These are phyloP conservation scores for Zoroaster sp. DNA, from an alignment of 53 echinoderm and acorn worm species.

Conservation along the genomic window DNA sequence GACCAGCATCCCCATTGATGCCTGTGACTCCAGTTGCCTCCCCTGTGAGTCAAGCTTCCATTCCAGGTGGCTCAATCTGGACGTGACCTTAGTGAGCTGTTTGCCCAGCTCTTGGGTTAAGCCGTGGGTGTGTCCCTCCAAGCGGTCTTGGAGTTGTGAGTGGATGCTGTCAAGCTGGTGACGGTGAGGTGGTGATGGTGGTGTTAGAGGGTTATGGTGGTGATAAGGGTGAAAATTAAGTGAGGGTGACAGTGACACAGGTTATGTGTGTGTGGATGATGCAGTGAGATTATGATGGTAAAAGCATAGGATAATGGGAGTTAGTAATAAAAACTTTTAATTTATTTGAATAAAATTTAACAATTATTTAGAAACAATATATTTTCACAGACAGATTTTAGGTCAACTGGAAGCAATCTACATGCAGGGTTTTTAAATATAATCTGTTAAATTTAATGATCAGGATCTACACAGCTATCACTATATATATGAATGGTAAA, in stretches of 20 bases:
- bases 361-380: too few species aligned
- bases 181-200: slow-evolving; percentile 12
- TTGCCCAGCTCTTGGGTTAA: slow-evolving; percentile 56
- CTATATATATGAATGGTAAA: too few species aligned
- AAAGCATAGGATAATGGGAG: too few species aligned
- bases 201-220: slow-evolving; percentile 10
- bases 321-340: too few species aligned
- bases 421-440: too few species aligned
- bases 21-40: slow-evolving; percentile 32
- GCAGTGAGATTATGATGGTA: not conserved
- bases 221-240: slow-evolving; percentile 16
- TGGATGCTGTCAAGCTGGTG: slow-evolving; percentile 56
- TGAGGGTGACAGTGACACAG: not conserved
- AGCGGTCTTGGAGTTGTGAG: slow-evolving; percentile 20
- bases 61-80: slow-evolving; percentile 39
- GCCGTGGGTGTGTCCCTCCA: slow-evolving; percentile 34
- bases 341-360: too few species aligned
- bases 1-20: slow-evolving; percentile 49
- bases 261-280: not conserved
- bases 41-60: slow-evolving; percentile 44
- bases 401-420: too few species aligned
- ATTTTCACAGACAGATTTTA: too few species aligned
- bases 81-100: slow-evolving; percentile 37
- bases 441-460: too few species aligned
- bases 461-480: too few species aligned